Percentiles rank a stretch among this genome's conserved stretches.
Conservation (phyloP, 2,797 vertebrate genomes). For the Atherinosoma microstoma region DNA sequence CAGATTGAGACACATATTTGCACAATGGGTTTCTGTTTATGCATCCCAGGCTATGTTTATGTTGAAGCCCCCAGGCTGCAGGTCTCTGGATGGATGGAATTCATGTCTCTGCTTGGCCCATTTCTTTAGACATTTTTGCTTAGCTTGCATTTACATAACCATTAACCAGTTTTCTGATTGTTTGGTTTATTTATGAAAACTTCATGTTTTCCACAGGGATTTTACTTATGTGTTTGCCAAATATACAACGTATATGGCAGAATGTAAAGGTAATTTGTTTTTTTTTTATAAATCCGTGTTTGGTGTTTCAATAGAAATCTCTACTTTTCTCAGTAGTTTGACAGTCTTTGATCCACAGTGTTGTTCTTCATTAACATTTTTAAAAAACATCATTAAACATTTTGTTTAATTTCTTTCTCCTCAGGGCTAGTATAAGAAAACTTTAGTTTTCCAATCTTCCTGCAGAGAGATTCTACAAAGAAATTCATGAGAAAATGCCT, state of each 20-base stretch:
- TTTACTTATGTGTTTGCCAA: constrained; percentile 43
- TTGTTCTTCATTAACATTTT: constrained; percentile 9
- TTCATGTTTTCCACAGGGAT: constrained; percentile 37
- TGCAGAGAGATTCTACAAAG: constrained; percentile 45
- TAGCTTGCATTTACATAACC: constrained; percentile 29
- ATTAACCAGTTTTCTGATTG: constrained; percentile 57
- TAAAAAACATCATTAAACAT: constrained; percentile 2
- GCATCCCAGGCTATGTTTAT: constrained; percentile 39
- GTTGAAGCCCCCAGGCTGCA: constrained; percentile 32
- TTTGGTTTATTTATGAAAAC: constrained; percentile 41
- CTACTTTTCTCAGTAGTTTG: neutral
- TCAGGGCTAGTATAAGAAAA: constrained; percentile 7
- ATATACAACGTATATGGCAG: constrained; percentile 7
- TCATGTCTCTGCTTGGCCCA: constrained; percentile 10
- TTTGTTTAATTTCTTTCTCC: neutral
- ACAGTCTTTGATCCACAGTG: neutral
- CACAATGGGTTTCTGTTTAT: constrained; percentile 38
- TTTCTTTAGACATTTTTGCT: constrained; percentile 10
- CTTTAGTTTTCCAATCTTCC: constrained; percentile 32
- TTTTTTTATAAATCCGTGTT: constrained; percentile 6
- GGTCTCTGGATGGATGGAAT: constrained; percentile 35
- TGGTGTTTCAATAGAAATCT: constrained; percentile 3
- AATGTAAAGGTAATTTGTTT: constrained; percentile 17
- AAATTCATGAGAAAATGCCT: constrained; percentile 57
- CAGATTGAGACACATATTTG: constrained; percentile 31